Conservation (phyloP, 2,888 invertebrate species). For the Petrolisthes cinctipes region DNA sequence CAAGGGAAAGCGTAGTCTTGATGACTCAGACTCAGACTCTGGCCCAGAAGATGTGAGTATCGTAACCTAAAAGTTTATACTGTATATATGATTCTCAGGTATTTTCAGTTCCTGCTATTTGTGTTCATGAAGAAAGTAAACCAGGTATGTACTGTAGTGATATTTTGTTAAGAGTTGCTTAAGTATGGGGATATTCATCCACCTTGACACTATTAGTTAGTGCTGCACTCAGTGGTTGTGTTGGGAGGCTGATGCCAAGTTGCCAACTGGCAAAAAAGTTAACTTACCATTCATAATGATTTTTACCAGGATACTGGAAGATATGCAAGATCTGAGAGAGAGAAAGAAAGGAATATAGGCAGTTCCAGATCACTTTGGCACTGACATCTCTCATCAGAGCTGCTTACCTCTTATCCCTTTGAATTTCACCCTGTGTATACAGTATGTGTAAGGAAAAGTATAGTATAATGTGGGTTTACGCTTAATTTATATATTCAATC, state of each 20-base stretch:
- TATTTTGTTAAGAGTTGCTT: too few relatives aligned
- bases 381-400: too few relatives aligned
- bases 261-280: not conserved
- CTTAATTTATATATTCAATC: not conserved
- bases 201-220: not conserved
- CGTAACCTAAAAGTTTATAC: not conserved
- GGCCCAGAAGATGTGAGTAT: conserved; percentile 24
- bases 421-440: too few relatives aligned
- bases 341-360: not conserved
- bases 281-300: too few relatives aligned
- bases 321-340: too few relatives aligned
- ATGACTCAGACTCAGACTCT: conserved; percentile 9
- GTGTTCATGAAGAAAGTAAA: not conserved
- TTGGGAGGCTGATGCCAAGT: not conserved
- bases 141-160: not conserved
- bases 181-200: not conserved
- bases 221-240: not conserved
- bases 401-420: too few relatives aligned
- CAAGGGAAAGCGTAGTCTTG: not conserved
- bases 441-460: too few relatives aligned
- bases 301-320: too few relatives aligned
- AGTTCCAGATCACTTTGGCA: not conserved
- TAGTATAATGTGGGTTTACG: too few relatives aligned
- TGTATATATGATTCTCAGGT: not conserved
- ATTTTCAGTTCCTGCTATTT: not conserved